Conservation (phyloP, 2,888 invertebrate genomes). For the Amphipoea lucens region DNA sequence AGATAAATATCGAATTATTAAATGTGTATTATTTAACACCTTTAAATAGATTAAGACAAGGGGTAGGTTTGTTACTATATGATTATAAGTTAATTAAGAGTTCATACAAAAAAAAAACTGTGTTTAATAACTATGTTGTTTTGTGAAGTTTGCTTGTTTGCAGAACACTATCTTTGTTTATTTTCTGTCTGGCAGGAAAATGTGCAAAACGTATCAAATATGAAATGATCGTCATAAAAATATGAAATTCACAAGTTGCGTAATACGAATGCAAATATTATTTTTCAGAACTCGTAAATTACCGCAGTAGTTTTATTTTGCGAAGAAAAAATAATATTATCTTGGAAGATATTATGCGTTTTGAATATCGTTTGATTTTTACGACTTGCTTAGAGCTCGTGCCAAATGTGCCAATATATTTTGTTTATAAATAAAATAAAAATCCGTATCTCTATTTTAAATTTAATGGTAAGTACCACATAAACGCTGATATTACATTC, state of each 20-base stretch:
- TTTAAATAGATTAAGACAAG: slow-evolving; percentile 29
- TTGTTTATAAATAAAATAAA: slow-evolving; percentile 19
- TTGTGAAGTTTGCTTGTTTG: slow-evolving; percentile 20
- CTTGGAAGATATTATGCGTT: slow-evolving; percentile 21
- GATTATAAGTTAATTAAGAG: not conserved
- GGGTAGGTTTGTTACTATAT: not conserved
- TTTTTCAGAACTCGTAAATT: slow-evolving; percentile 43
- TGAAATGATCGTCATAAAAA: slow-evolving; percentile 18
- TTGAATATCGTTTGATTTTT: slow-evolving; percentile 48
- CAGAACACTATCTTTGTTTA: slow-evolving; percentile 27
- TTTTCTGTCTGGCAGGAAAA: slow-evolving; percentile 13
- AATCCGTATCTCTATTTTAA: slow-evolving; percentile 5
- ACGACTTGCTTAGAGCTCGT: slow-evolving; percentile 34
- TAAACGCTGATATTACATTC: not conserved
- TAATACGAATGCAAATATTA: slow-evolving; percentile 43
- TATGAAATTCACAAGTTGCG: slow-evolving; percentile 38
- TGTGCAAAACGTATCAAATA: slow-evolving; percentile 16
- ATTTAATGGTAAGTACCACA: not conserved
- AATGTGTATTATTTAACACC: slow-evolving; percentile 39
- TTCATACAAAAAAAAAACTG: not conserved
- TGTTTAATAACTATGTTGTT: slow-evolving; percentile 1
- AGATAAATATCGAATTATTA: slow-evolving; percentile 57
- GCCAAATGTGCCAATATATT: slow-evolving; percentile 43
- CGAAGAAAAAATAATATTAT: slow-evolving; percentile 47
- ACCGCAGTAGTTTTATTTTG: slow-evolving; percentile 41